A percentile compares a stretch with the other conserved stretches of the same genome.
Evolutionary conservation across 2,888 invertebrate species (phyloP).

Genomic region (Apotomis capreana): DNA sequence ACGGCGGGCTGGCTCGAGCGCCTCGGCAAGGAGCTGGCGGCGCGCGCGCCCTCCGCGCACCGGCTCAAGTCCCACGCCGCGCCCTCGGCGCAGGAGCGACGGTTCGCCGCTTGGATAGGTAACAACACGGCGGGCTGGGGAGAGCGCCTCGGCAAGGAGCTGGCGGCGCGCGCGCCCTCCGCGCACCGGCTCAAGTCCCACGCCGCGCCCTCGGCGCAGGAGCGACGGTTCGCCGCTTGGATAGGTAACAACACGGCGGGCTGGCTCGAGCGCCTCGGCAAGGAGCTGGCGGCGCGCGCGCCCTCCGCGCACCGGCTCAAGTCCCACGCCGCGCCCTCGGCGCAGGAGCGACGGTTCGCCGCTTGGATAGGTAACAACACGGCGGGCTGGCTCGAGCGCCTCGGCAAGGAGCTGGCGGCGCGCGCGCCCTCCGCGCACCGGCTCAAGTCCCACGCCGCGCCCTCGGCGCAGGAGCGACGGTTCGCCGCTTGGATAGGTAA

Average conservation of each 20-base stretch:
- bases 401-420: constrained; percentile 58
- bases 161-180: constrained; percentile 87
- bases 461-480: constrained; percentile 92
- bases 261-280: constrained; percentile 90
- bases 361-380: constrained; percentile 93
- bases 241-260: constrained; percentile 93
- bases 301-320: constrained; percentile 97
- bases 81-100: constrained; percentile 97
- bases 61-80: constrained; percentile 96
- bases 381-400: constrained; percentile 86
- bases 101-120: constrained; percentile 98
- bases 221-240: constrained; percentile 96
- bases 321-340: constrained; percentile 94
- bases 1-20: constrained; percentile 95
- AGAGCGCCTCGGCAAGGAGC: constrained; percentile 90
- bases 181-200: constrained; percentile 97
- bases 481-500: constrained; percentile 98
- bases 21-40: constrained; percentile 84
- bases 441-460: constrained; percentile 96
- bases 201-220: constrained; percentile 96
- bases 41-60: constrained; percentile 93
- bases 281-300: constrained; percentile 78
- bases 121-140: constrained; percentile 92
- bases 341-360: constrained; percentile 95
- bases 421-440: constrained; percentile 95